These are phyloP conservation scores for Columba janthina DNA, from an alignment of 2,113 vertebrate genomes.

Conservation along the genomic window DNA sequence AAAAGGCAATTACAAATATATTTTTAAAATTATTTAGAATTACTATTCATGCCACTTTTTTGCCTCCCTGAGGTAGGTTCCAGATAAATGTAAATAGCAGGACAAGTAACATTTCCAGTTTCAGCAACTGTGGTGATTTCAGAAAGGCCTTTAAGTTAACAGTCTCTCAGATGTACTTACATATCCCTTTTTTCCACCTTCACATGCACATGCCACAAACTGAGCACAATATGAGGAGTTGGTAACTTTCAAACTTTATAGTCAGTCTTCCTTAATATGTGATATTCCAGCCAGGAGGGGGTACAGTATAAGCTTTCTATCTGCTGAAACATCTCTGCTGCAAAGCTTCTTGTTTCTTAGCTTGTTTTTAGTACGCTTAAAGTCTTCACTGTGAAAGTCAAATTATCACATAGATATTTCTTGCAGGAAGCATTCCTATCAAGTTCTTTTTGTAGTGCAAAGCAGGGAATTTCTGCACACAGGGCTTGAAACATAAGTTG, in stretches of 20 bases:
- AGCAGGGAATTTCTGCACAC: not conserved
- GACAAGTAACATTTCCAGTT: not conserved
- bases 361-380: not conserved
- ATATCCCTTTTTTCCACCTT: not conserved
- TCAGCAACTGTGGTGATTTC: not conserved
- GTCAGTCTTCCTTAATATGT: not conserved
- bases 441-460: not conserved
- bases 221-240: not conserved
- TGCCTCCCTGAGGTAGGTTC: not conserved
- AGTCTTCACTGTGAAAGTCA: not conserved
- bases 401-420: not conserved
- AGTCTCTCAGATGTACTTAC: not conserved
- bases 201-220: not conserved
- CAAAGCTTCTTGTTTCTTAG: not conserved
- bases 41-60: not conserved
- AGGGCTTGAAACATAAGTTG: constrained; percentile 24
- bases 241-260: not conserved
- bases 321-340: not conserved
- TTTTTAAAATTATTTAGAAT: not conserved
- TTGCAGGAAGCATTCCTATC: not conserved
- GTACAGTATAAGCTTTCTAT: not conserved
- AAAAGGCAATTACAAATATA: not conserved
- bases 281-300: not conserved
- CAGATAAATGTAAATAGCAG: not conserved
- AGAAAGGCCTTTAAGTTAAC: not conserved